phyloP scores from a whole-genome alignment of 2,113 vertebrate species.

The Danionella cerebrum region DNA sequence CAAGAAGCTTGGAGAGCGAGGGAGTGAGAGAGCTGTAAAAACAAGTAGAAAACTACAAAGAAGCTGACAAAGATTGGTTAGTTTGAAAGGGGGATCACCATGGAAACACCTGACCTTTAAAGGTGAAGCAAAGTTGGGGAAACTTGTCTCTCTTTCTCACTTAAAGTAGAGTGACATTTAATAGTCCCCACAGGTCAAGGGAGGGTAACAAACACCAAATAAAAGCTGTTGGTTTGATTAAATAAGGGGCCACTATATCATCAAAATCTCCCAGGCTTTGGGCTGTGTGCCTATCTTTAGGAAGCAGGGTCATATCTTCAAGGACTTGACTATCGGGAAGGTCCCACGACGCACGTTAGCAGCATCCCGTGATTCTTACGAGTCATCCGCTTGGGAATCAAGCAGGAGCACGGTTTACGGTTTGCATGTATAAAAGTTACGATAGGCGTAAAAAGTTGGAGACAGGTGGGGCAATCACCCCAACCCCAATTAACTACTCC shows the following conservation, averaged over 20 bases:
- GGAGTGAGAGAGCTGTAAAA: constrained; percentile 12
- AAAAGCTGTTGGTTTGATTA: constrained; percentile 53
- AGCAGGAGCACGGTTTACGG: not conserved
- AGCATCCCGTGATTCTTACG: not conserved
- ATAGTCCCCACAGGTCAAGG: constrained; percentile 67
- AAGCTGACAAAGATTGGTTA: constrained; percentile 2
- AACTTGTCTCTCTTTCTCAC: constrained; percentile 68
- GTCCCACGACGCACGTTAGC: not conserved
- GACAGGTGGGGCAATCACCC: constrained; percentile 14
- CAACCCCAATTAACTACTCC: constrained; percentile 18
- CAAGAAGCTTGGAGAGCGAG: not conserved
- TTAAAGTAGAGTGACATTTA: constrained; percentile 69
- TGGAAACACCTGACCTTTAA: constrained; percentile 63
- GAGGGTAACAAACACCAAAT: constrained; percentile 69
- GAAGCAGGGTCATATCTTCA: constrained; percentile 32
- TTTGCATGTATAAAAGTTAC: constrained; percentile 20
- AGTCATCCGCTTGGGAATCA: not conserved
- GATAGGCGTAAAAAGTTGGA: constrained; percentile 10
- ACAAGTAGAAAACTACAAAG: constrained; percentile 13
- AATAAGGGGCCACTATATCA: constrained; percentile 51
- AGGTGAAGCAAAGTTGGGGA: constrained; percentile 58
- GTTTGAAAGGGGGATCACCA: constrained; percentile 35
- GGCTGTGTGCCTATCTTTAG: constrained; percentile 13
- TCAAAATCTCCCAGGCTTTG: constrained; percentile 39
- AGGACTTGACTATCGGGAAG: not conserved